Evolutionary conservation across 2,113 vertebrate species (phyloP), one percentile per base, ranked within the genome.

Genomic region (Setophaga coronata): DNA sequence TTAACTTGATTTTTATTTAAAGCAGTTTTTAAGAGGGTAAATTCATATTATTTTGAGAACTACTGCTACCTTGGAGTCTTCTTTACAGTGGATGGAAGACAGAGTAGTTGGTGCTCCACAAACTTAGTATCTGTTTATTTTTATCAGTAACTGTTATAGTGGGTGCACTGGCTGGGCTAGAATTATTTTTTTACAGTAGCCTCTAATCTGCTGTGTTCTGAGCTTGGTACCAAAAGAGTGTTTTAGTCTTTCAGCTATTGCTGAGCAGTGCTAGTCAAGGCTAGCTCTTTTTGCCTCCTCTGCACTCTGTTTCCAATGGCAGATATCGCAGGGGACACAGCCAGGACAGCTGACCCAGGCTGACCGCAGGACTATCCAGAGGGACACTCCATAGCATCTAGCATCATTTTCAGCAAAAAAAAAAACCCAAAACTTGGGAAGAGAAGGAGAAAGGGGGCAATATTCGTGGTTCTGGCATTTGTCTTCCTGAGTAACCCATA

Each of bases 131-230:
- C 20, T 53, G 7, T 64, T 74, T 47, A 18, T 47, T 87, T 58
- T 69, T 70, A 28, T 50, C 54, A 47, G 0, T 76, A 31, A 4
- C n/a, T 77, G 0, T 57, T 76, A 7, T 0, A 18, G 33, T 43
- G 50, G 16, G 3, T 84, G 6, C 47, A 16, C 17, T 82, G 34
- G 1, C n/a, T 48, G 45, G 15, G 16, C 10, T 24, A 21, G 36
- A 51, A 31, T 18, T 77, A 0, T 72, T 50, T 82, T 78, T 40
- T 34, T 11, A 1, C 7, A 42, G 16, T 29, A 47, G 26, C 7
- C 18, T 2, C 5, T 33, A 18, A 25, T 14, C 42, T 61, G 12
- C 33, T 43, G 6, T 51, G 45, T 34, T 84, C 77, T 57, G 20
- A 7, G 7, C 45, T 42, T 58, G 5, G 19, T 43, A 23, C n/a